A percentile compares a stretch with the other conserved stretches of the same genome.
Evolutionary conservation across 2,888 invertebrate genomes (phyloP).

Genomic region (Drymonia ruficornis): DNA sequence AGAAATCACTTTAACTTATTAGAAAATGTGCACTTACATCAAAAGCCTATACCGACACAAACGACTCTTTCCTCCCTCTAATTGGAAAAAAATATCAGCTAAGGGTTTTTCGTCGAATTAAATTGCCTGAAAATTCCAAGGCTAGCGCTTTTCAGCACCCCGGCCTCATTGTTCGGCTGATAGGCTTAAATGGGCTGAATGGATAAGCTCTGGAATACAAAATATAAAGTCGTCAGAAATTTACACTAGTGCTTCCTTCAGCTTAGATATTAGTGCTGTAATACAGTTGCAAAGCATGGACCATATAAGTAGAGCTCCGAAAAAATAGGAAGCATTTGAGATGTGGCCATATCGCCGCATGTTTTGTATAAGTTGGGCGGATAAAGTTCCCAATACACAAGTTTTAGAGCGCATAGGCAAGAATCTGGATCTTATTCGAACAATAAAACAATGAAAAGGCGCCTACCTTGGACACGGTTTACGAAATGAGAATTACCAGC

Average conservation of each 20-base stretch:
- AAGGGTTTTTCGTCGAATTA: slow-evolving; percentile 36
- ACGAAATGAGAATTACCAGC: too few species aligned
- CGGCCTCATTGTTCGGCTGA: slow-evolving; percentile 34
- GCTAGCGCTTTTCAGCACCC: slow-evolving; percentile 30
- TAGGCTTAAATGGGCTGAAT: slow-evolving; percentile 39
- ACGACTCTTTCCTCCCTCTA: slow-evolving; percentile 27
- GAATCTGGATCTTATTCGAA: too few species aligned
- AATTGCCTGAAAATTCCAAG: slow-evolving; percentile 37
- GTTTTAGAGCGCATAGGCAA: too few species aligned
- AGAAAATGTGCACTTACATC: slow-evolving; percentile 15
- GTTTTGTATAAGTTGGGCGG: too few species aligned
- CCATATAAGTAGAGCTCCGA: not conserved
- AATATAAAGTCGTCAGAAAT: slow-evolving; percentile 33
- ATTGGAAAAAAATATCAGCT: slow-evolving; percentile 42
- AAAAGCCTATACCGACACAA: slow-evolving; percentile 20
- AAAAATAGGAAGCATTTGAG: not conserved
- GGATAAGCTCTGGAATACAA: slow-evolving; percentile 40
- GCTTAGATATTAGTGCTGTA: too few species aligned
- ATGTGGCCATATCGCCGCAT: too few species aligned
- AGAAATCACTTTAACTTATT: slow-evolving; percentile 23
- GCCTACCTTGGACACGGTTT: too few species aligned
- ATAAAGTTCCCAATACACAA: too few species aligned
- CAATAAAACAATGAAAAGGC: too few species aligned
- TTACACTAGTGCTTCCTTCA: slow-evolving; percentile 22
- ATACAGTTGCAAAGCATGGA: slow-evolving; percentile 15